Evolutionary conservation across 2,113 vertebrate species (phyloP).

Genomic region (Colaptes auratus): DNA sequence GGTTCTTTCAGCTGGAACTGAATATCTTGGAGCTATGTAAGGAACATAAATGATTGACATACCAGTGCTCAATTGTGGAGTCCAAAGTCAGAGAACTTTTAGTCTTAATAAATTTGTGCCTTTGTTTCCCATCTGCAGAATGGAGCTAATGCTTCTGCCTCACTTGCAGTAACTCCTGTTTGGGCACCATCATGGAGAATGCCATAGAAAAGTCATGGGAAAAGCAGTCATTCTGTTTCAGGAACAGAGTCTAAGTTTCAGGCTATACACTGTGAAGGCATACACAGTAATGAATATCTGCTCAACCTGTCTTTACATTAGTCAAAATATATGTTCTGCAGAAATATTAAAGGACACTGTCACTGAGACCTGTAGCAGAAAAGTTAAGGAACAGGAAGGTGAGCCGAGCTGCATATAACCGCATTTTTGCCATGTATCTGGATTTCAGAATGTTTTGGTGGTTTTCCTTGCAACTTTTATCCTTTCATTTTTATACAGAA

Average conservation of each 20-base stretch:
- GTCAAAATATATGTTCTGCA: neutral
- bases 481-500: neutral
- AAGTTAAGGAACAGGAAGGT: neutral
- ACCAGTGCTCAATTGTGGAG: rapidly evolving
- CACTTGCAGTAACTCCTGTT: neutral
- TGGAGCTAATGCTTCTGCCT: neutral
- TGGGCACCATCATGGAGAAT: neutral
- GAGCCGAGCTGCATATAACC: neutral
- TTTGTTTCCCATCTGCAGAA: neutral
- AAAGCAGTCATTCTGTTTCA: neutral
- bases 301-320: neutral
- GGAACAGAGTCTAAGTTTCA: neutral
- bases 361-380: neutral
- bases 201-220: neutral
- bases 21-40: neutral
- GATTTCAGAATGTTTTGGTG: neutral
- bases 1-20: neutral
- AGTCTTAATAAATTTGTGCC: neutral
- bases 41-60: neutral
- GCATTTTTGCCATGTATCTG: neutral
- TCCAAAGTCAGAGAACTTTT: neutral
- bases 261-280: too few species aligned
- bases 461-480: neutral
- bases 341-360: neutral
- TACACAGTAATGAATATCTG: neutral